Percentiles rank a stretch among this genome's conserved stretches.
Evolutionary conservation across 2,113 vertebrate genomes (phyloP).

Genomic region (Epinephelus moara): DNA sequence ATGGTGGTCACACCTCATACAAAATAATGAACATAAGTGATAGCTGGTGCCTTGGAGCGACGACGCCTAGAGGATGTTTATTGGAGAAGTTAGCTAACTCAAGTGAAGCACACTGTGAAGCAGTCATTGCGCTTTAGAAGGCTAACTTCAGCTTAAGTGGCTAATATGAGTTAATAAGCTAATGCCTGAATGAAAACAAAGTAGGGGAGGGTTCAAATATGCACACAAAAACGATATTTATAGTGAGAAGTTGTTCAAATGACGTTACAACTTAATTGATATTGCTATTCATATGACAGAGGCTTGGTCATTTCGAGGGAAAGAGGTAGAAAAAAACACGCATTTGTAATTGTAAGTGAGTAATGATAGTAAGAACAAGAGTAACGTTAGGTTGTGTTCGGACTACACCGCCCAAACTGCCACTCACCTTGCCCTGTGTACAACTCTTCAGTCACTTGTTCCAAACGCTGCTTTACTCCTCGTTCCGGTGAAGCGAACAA

Average conservation of each 20-base stretch:
- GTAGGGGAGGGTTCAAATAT: neutral
- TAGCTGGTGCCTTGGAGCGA: neutral
- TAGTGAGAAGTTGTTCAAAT: neutral
- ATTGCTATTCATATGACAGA: neutral
- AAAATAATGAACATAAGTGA: neutral
- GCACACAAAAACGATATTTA: neutral
- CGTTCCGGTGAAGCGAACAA: neutral
- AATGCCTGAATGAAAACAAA: neutral
- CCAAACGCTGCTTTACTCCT: constrained; percentile 8
- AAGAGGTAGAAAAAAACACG: neutral
- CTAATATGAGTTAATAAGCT: neutral
- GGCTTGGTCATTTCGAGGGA: neutral
- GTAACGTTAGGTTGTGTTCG: no score
- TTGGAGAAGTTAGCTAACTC: constrained; percentile 4
- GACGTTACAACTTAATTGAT: neutral
- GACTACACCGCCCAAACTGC: neutral
- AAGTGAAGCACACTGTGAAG: neutral
- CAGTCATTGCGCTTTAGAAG: neutral
- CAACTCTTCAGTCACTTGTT: neutral
- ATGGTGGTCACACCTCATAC: neutral
- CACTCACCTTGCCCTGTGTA: constrained; percentile 54
- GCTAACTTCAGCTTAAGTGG: constrained; percentile 1
- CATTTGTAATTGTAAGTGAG: neutral
- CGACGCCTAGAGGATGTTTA: neutral
- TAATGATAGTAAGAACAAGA: neutral